Conservation (phyloP, 2,113 vertebrate genomes). For the Larimichthys polyactis region DNA sequence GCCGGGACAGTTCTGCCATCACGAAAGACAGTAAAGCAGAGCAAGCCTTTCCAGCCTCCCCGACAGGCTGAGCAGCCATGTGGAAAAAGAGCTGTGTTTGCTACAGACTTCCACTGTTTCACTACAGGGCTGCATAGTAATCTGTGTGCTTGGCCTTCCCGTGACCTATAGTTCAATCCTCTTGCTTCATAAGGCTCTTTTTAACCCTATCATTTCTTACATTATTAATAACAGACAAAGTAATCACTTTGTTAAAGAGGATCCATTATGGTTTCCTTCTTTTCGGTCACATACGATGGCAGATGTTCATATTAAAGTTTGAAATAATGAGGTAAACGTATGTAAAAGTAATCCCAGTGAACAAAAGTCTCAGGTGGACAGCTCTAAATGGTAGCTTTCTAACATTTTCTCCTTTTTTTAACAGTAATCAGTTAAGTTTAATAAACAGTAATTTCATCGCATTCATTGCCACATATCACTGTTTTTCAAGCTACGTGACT, state of each 20-base stretch:
- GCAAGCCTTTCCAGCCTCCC: slow-evolving; percentile 51
- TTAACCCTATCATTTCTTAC: slow-evolving; percentile 29
- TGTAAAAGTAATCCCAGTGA: too few relatives aligned
- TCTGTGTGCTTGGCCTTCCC: slow-evolving; percentile 63
- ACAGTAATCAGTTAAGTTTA: too few relatives aligned
- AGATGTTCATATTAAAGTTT: too few relatives aligned
- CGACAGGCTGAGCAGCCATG: slow-evolving; percentile 70
- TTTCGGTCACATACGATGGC: too few relatives aligned
- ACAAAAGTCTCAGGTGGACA: too few relatives aligned
- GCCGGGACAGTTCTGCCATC: slow-evolving; percentile 38
- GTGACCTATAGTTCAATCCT: slow-evolving; percentile 55
- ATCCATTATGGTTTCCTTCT: too few relatives aligned
- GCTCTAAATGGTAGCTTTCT: too few relatives aligned
- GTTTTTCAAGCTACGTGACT: too few relatives aligned
- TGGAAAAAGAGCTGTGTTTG: slow-evolving; percentile 80
- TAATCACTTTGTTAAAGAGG: not conserved
- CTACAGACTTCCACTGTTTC: slow-evolving; percentile 61
- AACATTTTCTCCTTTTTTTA: too few relatives aligned
- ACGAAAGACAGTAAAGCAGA: slow-evolving; percentile 48
- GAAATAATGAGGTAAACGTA: too few relatives aligned
- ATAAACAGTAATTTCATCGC: too few relatives aligned
- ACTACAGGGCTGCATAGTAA: slow-evolving; percentile 64
- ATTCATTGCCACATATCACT: too few relatives aligned
- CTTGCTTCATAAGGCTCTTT: slow-evolving; percentile 16
- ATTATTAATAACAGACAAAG: not conserved